Conservation (phyloP, 1,140 invertebrate species). For the Tetragnatha versicolor region DNA sequence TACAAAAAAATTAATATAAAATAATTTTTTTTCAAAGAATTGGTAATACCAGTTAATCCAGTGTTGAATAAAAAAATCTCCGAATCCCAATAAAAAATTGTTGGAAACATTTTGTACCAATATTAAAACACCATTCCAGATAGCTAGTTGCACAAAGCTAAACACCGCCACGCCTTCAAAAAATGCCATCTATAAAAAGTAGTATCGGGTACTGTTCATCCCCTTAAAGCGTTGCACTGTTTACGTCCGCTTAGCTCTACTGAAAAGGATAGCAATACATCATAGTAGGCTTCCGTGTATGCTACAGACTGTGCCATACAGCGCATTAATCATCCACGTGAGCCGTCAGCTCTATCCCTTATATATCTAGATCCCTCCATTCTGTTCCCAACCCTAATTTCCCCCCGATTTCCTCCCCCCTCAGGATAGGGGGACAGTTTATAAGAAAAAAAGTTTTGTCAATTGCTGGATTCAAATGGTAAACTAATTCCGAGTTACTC, state of each 20-base stretch:
- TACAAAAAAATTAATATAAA: too few relatives aligned
- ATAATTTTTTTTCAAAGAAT: too few relatives aligned
- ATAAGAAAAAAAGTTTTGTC: background rate
- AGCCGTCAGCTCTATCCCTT: constrained; percentile 41
- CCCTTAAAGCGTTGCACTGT: constrained; percentile 42
- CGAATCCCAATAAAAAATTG: too few relatives aligned
- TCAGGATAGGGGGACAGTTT: too few relatives aligned
- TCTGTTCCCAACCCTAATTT: constrained; percentile 33
- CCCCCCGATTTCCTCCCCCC: background rate
- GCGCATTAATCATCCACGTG: constrained; percentile 51
- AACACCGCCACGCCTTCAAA: constrained; percentile 25
- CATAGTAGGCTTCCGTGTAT: constrained; percentile 43
- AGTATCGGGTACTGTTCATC: constrained; percentile 39
- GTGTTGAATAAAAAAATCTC: too few relatives aligned
- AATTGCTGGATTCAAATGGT: background rate
- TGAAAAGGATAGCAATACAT: constrained; percentile 51
- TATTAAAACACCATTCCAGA: too few relatives aligned
- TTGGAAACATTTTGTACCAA: too few relatives aligned
- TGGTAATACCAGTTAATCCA: too few relatives aligned
- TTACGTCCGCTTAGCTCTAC: constrained; percentile 44
- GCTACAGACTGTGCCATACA: constrained; percentile 43
- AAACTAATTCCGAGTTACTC: too few relatives aligned
- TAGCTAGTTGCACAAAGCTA: too few relatives aligned
- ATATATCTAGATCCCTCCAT: constrained; percentile 43
- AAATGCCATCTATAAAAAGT: constrained; percentile 30